phyloP scores from a whole-genome alignment of 2,888 invertebrate genomes.

The Pseudoips prasinana region DNA sequence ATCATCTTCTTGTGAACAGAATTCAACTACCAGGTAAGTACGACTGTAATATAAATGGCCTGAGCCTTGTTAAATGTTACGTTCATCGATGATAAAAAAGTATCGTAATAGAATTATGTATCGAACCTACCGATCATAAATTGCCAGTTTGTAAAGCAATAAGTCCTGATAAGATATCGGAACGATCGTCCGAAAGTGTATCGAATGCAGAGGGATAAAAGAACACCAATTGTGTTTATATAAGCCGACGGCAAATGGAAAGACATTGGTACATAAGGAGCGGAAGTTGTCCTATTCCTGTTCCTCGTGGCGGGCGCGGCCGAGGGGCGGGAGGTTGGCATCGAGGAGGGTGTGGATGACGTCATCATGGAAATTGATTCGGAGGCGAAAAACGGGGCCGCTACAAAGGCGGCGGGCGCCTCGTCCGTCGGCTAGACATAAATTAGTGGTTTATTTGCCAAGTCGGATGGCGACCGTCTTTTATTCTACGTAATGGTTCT shows the following conservation, averaged over 20 bases:
- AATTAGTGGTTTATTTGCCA: slow-evolving; percentile 69
- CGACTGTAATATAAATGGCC: too few species aligned
- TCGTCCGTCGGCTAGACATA: slow-evolving; percentile 60
- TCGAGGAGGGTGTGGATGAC: slow-evolving; percentile 52
- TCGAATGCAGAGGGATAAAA: slow-evolving; percentile 31
- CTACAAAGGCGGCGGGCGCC: slow-evolving; percentile 70
- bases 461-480: slow-evolving; percentile 48
- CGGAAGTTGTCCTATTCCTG: slow-evolving; percentile 64
- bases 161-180: slow-evolving; percentile 35
- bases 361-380: slow-evolving; percentile 77
- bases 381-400: slow-evolving; percentile 72
- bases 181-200: slow-evolving; percentile 23
- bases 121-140: slow-evolving; percentile 26
- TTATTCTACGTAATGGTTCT: slow-evolving; percentile 46
- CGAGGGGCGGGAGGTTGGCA: slow-evolving; percentile 25
- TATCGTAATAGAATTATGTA: too few species aligned
- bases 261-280: slow-evolving; percentile 54
- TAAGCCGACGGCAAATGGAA: slow-evolving; percentile 47
- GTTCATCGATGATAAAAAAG: too few species aligned
- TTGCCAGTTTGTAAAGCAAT: slow-evolving; percentile 29
- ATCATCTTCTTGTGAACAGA: too few species aligned
- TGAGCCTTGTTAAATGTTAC: too few species aligned
- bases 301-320: slow-evolving; percentile 48
- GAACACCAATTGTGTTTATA: slow-evolving; percentile 41
- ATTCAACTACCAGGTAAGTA: too few species aligned